phyloP scores from a whole-genome alignment of 2,113 vertebrate genomes.

The Tenrec ecaudatus region DNA sequence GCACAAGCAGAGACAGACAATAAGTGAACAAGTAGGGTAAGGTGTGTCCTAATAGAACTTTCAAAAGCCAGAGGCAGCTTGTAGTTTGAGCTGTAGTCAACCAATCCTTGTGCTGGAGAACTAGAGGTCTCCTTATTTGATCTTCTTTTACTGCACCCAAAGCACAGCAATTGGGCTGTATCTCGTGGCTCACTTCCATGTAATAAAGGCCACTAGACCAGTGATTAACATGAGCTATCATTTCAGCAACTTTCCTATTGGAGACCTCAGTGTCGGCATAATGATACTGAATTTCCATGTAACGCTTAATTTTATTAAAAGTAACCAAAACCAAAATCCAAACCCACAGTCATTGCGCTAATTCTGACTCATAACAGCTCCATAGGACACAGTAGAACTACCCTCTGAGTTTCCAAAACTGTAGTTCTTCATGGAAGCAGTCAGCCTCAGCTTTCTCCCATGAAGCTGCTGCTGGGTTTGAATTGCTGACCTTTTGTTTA shows the following conservation, averaged over 20 bases:
- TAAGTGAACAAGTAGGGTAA: not conserved
- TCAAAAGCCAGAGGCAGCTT: not conserved
- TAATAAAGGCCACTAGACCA: not conserved
- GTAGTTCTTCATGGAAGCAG: too few species aligned
- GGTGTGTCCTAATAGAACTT: too few species aligned
- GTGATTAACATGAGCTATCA: not conserved
- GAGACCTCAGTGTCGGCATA: not conserved
- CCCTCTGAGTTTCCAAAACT: too few species aligned
- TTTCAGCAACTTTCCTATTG: conserved; percentile 11
- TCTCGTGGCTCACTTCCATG: not conserved
- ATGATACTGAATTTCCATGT: too few species aligned
- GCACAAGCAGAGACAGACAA: not conserved
- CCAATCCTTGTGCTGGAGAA: not conserved
- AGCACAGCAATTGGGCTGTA: not conserved
- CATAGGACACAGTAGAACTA: too few species aligned
- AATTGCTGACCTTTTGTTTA: too few species aligned
- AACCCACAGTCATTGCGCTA: too few species aligned
- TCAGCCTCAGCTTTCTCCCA: too few species aligned
- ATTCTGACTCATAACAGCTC: too few species aligned
- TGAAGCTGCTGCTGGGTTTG: too few species aligned
- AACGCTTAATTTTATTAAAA: conserved; percentile 60
- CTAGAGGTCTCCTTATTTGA: not conserved
- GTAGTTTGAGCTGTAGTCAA: not conserved
- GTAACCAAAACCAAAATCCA: not conserved
- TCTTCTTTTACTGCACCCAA: conserved; percentile 20